Evolutionary conservation across 2,797 vertebrate genomes (phyloP).

Genomic region (Delichon dasypus): DNA sequence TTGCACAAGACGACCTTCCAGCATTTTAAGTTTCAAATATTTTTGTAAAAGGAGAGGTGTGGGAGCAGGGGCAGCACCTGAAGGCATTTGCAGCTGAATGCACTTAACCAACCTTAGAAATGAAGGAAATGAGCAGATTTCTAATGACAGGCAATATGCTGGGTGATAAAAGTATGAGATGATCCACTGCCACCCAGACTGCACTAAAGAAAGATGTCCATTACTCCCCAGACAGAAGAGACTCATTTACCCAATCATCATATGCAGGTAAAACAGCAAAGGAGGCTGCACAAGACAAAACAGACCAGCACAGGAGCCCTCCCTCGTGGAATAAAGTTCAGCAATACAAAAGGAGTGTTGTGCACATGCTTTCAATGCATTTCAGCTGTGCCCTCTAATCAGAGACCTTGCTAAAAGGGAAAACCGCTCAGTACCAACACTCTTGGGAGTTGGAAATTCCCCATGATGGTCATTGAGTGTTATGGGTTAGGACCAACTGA

Average conservation of each 20-base stretch:
- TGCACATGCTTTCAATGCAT: background rate
- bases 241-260: background rate
- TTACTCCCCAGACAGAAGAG: background rate
- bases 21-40: background rate
- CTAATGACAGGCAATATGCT: slow-evolving; percentile 49
- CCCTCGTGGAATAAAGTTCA: background rate
- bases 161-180: slow-evolving; percentile 16
- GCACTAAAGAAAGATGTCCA: background rate
- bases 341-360: background rate
- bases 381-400: background rate
- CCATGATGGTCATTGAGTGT: background rate
- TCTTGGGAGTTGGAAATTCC: background rate
- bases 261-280: background rate
- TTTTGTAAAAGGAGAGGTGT: slow-evolving; percentile 5
- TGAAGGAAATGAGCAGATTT: slow-evolving; percentile 47
- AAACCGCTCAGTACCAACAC: background rate
- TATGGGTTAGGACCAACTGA: background rate
- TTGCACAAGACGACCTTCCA: background rate
- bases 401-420: background rate
- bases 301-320: background rate
- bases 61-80: background rate
- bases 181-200: background rate
- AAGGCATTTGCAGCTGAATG: background rate
- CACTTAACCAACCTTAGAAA: background rate
- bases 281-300: background rate